Conservation (phyloP, 2,113 vertebrate species). For the Aegypius monachus region DNA sequence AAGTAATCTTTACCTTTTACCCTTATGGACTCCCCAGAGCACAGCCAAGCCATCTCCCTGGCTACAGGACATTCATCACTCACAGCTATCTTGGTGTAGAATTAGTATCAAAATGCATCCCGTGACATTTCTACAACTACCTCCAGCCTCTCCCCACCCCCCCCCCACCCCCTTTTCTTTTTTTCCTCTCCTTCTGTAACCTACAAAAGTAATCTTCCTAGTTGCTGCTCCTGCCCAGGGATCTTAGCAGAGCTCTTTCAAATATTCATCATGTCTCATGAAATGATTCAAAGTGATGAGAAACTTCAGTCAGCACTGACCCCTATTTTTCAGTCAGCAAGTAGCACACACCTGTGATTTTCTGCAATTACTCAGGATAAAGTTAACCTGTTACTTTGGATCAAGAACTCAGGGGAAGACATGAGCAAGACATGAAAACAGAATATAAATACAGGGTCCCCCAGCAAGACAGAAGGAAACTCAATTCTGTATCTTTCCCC, state of each 20-base stretch:
- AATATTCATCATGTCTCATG: background rate
- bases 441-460: background rate
- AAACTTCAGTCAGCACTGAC: background rate
- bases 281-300: background rate
- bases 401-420: background rate
- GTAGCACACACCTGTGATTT: background rate
- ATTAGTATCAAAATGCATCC: background rate
- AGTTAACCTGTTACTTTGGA: background rate
- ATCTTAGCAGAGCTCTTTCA: background rate
- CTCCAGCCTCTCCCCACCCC: background rate
- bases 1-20: background rate
- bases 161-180: fast-evolving
- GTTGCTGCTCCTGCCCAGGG: background rate
- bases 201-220: background rate
- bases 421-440: background rate
- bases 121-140: background rate
- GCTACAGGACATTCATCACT: background rate
- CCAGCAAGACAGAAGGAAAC: background rate
- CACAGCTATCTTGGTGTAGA: background rate
- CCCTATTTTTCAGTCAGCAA: background rate
- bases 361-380: background rate
- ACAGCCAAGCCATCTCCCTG: background rate
- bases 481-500: background rate
- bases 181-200: background rate
- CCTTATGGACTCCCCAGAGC: background rate